phyloP scores from a whole-genome alignment of 2,113 vertebrate species.

The Coregonus clupeaformis region DNA sequence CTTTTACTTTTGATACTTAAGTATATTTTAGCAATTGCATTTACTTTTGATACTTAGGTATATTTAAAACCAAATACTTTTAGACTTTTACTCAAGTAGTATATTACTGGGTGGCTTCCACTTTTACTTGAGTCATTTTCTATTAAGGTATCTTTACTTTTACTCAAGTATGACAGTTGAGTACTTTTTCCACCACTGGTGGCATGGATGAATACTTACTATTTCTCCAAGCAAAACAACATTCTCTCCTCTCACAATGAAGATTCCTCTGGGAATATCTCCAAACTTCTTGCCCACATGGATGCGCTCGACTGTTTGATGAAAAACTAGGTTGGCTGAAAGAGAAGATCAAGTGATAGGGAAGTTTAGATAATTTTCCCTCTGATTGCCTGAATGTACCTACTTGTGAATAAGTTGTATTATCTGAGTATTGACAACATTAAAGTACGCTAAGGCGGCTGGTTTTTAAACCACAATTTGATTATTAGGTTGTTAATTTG shows the following conservation, averaged over 20 bases:
- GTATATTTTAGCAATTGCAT: too few relatives aligned
- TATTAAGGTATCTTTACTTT: too few relatives aligned
- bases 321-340: conserved; percentile 92
- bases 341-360: conserved; percentile 3
- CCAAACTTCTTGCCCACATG: conserved; percentile 97
- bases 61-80: too few relatives aligned
- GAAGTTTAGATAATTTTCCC: too few relatives aligned
- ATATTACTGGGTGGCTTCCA: too few relatives aligned
- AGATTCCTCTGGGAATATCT: conserved; percentile 97
- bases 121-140: too few relatives aligned
- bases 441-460: not conserved
- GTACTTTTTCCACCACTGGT: too few relatives aligned
- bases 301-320: conserved; percentile 97
- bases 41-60: too few relatives aligned
- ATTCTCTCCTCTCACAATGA: conserved; percentile 96
- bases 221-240: conserved; percentile 97
- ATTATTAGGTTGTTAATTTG: not conserved
- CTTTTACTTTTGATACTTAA: too few relatives aligned
- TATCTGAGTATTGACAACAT: not conserved
- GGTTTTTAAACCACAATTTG: not conserved
- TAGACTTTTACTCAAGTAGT: too few relatives aligned
- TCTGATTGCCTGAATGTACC: not conserved
- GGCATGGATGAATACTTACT: conserved; percentile 75
- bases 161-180: too few relatives aligned
- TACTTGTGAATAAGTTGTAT: not conserved